Evolutionary conservation across 1,140 invertebrate genomes (phyloP), one percentile per base, ranked within the genome.

Genomic region (Neodiprion fabricii): DNA sequence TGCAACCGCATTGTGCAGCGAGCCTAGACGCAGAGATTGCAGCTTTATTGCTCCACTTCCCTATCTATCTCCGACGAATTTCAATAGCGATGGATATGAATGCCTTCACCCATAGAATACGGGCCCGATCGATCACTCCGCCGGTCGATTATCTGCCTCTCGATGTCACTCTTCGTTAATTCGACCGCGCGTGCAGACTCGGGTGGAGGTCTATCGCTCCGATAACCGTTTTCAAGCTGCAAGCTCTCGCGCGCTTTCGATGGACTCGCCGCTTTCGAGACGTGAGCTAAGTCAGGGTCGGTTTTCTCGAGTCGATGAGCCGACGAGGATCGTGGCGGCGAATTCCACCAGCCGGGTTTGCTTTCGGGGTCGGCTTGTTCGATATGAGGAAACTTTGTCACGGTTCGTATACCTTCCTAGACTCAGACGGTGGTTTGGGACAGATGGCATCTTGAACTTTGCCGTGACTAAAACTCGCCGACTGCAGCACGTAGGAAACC

Each of bases 51-150:
- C 53, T 61, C 11, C n/a, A 61, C 53, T 17, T 17, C 53, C 53
- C 28, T 40, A 40, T 40, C 28, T 40, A 61, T 61, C 53, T 9
- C 53, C 11, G n/a, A 9, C 53, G 53, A 7, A 61, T 8, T 61
- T 61, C 11, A 61, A 61, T 61, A 61, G 53, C 53, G 53, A 61
- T 61, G 53, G 53, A 61, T 61, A 61, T 61, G 53, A 61, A 61
- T 61, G 53, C 5, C 53, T 3, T 40, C 28, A 0, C 11, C 11
- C 9, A 61, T 4, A 61, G 53, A 61, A 61, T 61, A 61, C 9
- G 9, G 5, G 9, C 11, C 11, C 53, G 53, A 61, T 61, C 53
- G n/a, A 61, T 61, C 11, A 61, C 8, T 14, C 53, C 11, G 53
- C 53, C 2, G 53, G 53, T 61, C 53, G n/a, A 61, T 61, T n/a